Conservation (phyloP, 1,140 invertebrate species). For the Triops cancriformis region DNA sequence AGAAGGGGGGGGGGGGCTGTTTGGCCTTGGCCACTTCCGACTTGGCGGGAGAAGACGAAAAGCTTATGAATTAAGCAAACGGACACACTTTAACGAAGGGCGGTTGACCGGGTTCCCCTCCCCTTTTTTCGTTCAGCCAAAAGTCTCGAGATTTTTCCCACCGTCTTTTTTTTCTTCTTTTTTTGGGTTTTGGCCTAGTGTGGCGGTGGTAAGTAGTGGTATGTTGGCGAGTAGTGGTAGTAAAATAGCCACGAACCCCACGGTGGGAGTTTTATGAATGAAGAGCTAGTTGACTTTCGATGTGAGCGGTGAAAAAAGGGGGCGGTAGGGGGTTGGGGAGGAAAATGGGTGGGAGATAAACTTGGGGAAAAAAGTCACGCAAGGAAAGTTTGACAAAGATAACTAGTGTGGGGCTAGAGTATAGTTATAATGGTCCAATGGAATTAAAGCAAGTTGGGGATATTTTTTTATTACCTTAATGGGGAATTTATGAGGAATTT, state of each 20-base stretch:
- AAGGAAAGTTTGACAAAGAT: too few relatives aligned
- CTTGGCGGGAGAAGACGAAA: constrained; percentile 12
- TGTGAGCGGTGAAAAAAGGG: not conserved
- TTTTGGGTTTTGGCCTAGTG: too few relatives aligned
- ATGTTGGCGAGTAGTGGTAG: too few relatives aligned
- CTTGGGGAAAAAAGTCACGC: too few relatives aligned
- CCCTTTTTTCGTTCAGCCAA: not conserved
- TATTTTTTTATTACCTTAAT: too few relatives aligned
- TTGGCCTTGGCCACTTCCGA: constrained; percentile 12
- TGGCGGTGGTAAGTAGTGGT: not conserved
- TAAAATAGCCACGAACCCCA: not conserved
- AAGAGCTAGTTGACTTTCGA: not conserved
- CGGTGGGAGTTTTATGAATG: constrained; percentile 5
- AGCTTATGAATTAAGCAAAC: constrained; percentile 11
- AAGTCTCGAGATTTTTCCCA: not conserved
- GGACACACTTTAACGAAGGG: constrained; percentile 9
- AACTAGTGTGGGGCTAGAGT: too few relatives aligned
- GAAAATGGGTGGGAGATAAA: too few relatives aligned
- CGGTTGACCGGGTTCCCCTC: not conserved
- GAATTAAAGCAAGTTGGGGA: too few relatives aligned
- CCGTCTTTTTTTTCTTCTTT: not conserved
- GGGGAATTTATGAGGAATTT: too few relatives aligned
- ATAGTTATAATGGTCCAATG: too few relatives aligned
- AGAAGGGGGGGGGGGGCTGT: not conserved
- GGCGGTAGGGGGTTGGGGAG: not conserved